These are phyloP conservation scores for Scaptomyza pallida DNA, from an alignment of 1,140 invertebrate genomes.

Conservation along the genomic window DNA sequence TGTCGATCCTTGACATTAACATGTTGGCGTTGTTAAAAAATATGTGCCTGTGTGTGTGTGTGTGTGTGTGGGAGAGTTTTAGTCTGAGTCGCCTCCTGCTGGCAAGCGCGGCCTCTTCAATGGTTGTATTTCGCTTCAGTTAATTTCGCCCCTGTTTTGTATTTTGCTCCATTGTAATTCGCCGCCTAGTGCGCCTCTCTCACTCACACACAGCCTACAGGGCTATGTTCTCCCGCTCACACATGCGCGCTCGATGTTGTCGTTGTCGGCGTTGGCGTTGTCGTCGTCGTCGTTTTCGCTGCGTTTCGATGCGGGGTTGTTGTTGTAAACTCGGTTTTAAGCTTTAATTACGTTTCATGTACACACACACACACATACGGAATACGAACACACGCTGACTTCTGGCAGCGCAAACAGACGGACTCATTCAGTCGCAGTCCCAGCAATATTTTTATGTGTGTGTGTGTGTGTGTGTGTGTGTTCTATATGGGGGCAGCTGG, in stretches of 20 bases:
- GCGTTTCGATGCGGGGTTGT: conserved; percentile 55
- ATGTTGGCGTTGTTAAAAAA: neutral
- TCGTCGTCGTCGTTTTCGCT: conserved; percentile 28
- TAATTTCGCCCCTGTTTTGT: neutral
- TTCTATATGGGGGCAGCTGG: conserved; percentile 46
- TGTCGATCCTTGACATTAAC: neutral
- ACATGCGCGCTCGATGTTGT: conserved; percentile 41
- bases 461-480: conserved; percentile 25
- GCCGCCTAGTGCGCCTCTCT: conserved; percentile 14
- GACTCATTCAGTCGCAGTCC: conserved; percentile 65
- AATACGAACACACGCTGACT: neutral
- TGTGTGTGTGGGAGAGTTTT: conserved; percentile 19
- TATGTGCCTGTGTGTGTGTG: conserved; percentile 14
- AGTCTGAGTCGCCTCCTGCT: conserved; percentile 18
- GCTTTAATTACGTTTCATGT: conserved; percentile 77
- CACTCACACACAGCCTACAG: conserved; percentile 24
- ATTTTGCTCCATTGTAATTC: neutral
- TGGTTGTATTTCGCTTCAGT: conserved; percentile 3
- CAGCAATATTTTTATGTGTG: conserved; percentile 46
- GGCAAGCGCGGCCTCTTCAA: conserved; percentile 21
- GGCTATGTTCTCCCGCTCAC: conserved; percentile 43
- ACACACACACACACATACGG: conserved; percentile 20
- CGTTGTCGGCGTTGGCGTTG: conserved; percentile 26
- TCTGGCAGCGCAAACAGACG: conserved; percentile 59
- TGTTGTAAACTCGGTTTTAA: conserved; percentile 82